These are phyloP conservation scores for Sphaerophoria rueppellii DNA, from an alignment of 2,888 invertebrate species.

Conservation along the genomic window DNA sequence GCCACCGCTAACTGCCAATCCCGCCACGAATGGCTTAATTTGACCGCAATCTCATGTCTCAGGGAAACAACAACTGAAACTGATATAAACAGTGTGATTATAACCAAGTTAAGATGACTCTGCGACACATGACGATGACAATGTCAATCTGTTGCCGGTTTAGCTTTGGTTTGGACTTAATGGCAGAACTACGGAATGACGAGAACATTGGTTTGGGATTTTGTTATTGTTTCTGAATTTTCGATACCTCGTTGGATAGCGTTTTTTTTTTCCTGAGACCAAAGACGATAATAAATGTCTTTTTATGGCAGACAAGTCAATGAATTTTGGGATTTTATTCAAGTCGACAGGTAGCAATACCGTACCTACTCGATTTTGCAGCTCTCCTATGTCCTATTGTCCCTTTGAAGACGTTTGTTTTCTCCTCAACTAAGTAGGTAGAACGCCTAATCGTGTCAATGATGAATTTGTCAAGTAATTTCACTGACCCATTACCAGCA, in stretches of 20 bases:
- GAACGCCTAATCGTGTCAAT: slow-evolving; percentile 10
- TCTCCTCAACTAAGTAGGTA: neutral
- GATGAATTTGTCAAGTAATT: slow-evolving; percentile 45
- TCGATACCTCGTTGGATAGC: too few relatives aligned
- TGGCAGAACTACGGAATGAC: slow-evolving; percentile 25
- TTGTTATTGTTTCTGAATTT: too few relatives aligned
- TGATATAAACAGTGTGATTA: slow-evolving; percentile 35
- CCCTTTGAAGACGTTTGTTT: too few relatives aligned
- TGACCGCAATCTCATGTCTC: slow-evolving; percentile 38
- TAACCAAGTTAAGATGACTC: slow-evolving; percentile 36
- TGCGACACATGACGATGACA: neutral
- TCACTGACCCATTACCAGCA: slow-evolving; percentile 26
- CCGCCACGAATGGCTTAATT: slow-evolving; percentile 56
- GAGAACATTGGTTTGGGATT: neutral
- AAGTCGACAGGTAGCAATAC: too few relatives aligned
- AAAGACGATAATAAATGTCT: too few relatives aligned
- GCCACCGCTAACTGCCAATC: slow-evolving; percentile 54
- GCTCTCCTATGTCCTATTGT: too few relatives aligned
- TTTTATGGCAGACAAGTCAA: too few relatives aligned
- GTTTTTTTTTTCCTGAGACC: too few relatives aligned
- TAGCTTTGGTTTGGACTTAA: slow-evolving; percentile 27
- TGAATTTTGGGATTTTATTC: too few relatives aligned
- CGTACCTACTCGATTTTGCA: too few relatives aligned
- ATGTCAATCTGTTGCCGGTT: slow-evolving; percentile 36
- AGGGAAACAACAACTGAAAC: slow-evolving; percentile 17